Percentiles rank a stretch among this genome's conserved stretches.
These are phyloP conservation scores for Dreissena rostriformis DNA, from an alignment of 1,140 invertebrate genomes.

Conservation along the genomic window DNA sequence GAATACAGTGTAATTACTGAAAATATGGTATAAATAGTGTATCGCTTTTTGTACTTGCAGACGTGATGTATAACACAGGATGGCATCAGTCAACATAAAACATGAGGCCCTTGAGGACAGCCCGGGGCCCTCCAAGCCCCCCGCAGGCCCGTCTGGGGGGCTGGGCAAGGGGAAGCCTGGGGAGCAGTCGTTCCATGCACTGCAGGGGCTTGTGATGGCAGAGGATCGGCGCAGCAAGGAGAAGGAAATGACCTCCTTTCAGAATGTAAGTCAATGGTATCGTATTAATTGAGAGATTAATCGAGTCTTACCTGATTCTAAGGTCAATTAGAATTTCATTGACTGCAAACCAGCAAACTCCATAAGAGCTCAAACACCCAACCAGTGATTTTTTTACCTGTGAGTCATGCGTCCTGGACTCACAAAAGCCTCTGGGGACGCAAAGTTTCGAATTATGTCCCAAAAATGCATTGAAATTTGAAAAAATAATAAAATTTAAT, in stretches of 20 bases:
- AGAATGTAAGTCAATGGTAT: constrained; percentile 37
- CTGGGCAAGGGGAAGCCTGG: background rate
- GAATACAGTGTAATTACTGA: no score
- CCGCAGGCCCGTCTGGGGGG: constrained; percentile 4
- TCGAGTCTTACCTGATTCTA: no score
- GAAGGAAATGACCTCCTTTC: constrained; percentile 47
- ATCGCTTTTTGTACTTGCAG: constrained; percentile 21
- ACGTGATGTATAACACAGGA: constrained; percentile 45
- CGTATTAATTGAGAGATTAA: no score
- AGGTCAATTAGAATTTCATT: no score
- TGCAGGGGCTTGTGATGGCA: constrained; percentile 47
- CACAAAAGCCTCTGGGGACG: no score
- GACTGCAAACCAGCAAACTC: no score
- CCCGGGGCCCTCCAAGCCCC: constrained; percentile 14
- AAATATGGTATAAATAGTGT: background rate
- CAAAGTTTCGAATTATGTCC: no score
- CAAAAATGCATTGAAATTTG: no score
- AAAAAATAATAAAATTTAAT: no score
- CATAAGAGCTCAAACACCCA: no score
- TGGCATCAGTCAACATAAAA: constrained; percentile 45
- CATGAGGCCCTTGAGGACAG: constrained; percentile 19
- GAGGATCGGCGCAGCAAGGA: constrained; percentile 50
- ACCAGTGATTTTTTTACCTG: no score
- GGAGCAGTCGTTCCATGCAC: constrained; percentile 32
- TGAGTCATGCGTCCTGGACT: no score